Base-by-base conservation (phyloP, 2,888 invertebrate species). In the Copidosoma aretas region DNA sequence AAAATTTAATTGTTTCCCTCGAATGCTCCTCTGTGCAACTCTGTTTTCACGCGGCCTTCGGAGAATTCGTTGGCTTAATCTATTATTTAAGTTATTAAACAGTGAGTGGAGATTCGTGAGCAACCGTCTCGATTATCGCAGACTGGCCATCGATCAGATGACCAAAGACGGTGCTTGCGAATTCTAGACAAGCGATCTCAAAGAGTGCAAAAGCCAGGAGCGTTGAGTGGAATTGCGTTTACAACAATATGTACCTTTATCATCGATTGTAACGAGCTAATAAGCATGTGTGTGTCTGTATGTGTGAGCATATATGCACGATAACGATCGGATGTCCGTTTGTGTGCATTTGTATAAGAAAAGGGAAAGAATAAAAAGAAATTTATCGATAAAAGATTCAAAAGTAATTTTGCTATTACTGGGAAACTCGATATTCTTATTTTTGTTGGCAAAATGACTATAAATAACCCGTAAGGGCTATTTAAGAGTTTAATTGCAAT, bases 1-100 rank as follows among this genome's bases (percentile, higher is more conserved):
- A 73, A 71, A 73, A 46, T 14, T 15, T 15, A 46, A 72, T 61
- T 65, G 74, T 70, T 73, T 65, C 68, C 69, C 53, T 60, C 64
- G 58, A 64, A 58, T 71, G 74, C 77, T 77, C 77, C 77, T 79
- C 77, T 76, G 78, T 77, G 76, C 74, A 75, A 77, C 75, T 78
- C 75, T 76, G 74, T 63, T 69, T 69, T 63, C 56, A 74, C 74
- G 71, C 74, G 74, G 75, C 77, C 78, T 73, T 77, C 77, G 79
- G 79, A 79, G 77, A 79, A 70, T 78, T 79, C 79, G 77, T 75
- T 74, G 78, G 77, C 75, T 74, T 75, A 69, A 69, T 72, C 64
- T 78, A 77, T 76, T 77, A 75, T 75, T 76, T 78, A 76, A 77
- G 77, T 76, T 75, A 46, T 62, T 69, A 67, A 54, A 59, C 64